Evolutionary conservation across 1,140 invertebrate species (phyloP).

Genomic region (Drosophila nebulosa): DNA sequence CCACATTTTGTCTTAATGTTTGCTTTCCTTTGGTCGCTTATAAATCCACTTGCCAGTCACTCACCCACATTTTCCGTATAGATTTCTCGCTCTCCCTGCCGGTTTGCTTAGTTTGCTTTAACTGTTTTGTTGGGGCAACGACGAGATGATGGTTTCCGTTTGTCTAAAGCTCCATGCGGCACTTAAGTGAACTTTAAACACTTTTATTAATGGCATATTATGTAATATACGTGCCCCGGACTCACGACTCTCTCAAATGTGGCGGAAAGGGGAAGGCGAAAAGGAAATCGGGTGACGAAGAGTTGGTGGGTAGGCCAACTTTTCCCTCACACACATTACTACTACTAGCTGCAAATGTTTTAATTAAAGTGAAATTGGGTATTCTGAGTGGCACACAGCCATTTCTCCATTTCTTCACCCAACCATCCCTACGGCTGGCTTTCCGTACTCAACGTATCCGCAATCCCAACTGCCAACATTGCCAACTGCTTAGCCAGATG

Average conservation of each 20-base stretch:
- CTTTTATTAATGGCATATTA: slow-evolving; percentile 81
- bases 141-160: slow-evolving; percentile 77
- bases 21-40: slow-evolving; percentile 68
- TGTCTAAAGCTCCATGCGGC: slow-evolving; percentile 78
- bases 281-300: neutral
- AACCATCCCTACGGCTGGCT: neutral
- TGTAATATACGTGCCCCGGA: slow-evolving; percentile 70
- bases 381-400: slow-evolving; percentile 66
- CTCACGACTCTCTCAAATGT: slow-evolving; percentile 7
- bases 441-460: neutral
- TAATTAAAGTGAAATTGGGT: slow-evolving; percentile 80
- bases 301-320: slow-evolving; percentile 44
- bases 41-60: slow-evolving; percentile 64
- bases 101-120: slow-evolving; percentile 66
- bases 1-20: slow-evolving; percentile 34
- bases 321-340: slow-evolving; percentile 51
- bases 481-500: slow-evolving; percentile 66
- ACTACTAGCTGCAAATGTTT: slow-evolving; percentile 76
- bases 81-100: slow-evolving; percentile 36
- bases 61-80: slow-evolving; percentile 27
- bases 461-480: slow-evolving; percentile 59
- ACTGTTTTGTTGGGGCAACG: slow-evolving; percentile 58
- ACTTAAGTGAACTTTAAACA: slow-evolving; percentile 81
- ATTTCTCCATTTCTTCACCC: neutral
- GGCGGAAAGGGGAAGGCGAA: neutral